phyloP scores from a whole-genome alignment of 37 sponge, comb jelly and placozoan species.

The Halichondria panicea region DNA sequence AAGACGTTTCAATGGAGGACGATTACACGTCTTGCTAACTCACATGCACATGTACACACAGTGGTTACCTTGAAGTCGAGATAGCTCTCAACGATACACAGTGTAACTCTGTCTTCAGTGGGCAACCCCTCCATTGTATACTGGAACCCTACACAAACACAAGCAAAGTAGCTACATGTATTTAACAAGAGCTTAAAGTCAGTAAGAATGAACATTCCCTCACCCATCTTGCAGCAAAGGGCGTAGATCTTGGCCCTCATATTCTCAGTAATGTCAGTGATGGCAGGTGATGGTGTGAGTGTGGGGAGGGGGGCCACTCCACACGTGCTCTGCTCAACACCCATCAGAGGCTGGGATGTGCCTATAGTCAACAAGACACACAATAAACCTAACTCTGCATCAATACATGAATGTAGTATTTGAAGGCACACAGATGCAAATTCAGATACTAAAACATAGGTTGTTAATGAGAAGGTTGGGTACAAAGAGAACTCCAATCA shows the following conservation, averaged over 20 bases:
- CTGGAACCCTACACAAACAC: constrained; percentile 60
- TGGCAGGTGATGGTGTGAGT: constrained; percentile 65
- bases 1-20: no score
- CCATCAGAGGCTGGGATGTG: constrained; percentile 71
- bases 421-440: neutral
- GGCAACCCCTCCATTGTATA: constrained; percentile 52
- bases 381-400: neutral
- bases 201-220: neutral
- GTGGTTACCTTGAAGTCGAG: constrained; percentile 85
- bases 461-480: neutral
- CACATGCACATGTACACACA: constrained; percentile 11
- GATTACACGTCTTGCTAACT: neutral
- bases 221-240: constrained; percentile 85
- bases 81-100: constrained; percentile 84
- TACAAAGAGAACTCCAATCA: neutral
- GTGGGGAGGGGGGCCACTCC: constrained; percentile 45
- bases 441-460: neutral
- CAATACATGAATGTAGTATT: no score
- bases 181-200: neutral
- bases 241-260: constrained; percentile 97
- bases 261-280: constrained; percentile 91
- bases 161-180: neutral
- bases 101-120: constrained; percentile 86
- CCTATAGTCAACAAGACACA: constrained; percentile 11
- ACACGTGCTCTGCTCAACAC: constrained; percentile 62